A percentile compares a stretch with the other conserved stretches of the same genome.
Conservation (phyloP, 1,140 invertebrate genomes). For the Colletes gigas region DNA sequence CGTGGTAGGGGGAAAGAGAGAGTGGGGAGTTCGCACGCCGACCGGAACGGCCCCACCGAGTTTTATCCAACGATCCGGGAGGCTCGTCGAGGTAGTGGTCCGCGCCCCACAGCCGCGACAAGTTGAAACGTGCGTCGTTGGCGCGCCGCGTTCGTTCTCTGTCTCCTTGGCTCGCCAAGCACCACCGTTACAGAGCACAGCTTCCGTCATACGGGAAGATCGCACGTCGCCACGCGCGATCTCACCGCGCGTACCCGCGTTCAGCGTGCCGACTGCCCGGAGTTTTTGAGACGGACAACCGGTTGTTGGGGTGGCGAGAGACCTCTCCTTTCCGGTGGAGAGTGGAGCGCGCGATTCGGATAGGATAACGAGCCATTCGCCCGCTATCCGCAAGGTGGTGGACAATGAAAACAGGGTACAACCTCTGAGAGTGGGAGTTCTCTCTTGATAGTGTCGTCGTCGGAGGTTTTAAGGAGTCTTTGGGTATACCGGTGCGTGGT, state of each 20-base stretch:
- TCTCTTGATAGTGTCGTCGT: constrained; percentile 26
- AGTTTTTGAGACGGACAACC: background rate
- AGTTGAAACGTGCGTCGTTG: constrained; percentile 57
- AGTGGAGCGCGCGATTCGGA: constrained; percentile 46
- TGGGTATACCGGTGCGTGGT: constrained; percentile 33
- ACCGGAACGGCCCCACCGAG: constrained; percentile 76
- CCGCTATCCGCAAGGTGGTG: constrained; percentile 35
- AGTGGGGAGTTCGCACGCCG: constrained; percentile 76
- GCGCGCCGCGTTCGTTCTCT: constrained; percentile 34
- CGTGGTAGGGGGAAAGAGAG: constrained; percentile 51
- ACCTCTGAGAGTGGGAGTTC: constrained; percentile 15
- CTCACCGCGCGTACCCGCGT: background rate
- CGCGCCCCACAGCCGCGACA: constrained; percentile 77
- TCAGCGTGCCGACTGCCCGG: background rate
- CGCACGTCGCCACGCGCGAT: background rate
- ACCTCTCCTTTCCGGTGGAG: constrained; percentile 29
- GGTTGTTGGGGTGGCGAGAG: constrained; percentile 16
- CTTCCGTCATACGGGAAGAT: constrained; percentile 2
- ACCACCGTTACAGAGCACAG: no score
- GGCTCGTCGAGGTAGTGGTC: constrained; percentile 78
- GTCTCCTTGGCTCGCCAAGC: constrained; percentile 8
- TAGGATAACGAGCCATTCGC: constrained; percentile 11
- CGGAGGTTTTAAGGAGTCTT: background rate
- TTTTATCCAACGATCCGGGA: constrained; percentile 80
- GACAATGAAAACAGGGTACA: constrained; percentile 16